These are phyloP conservation scores for Amphibalanus amphitrite DNA, from an alignment of 1,140 invertebrate species.

Conservation along the genomic window DNA sequence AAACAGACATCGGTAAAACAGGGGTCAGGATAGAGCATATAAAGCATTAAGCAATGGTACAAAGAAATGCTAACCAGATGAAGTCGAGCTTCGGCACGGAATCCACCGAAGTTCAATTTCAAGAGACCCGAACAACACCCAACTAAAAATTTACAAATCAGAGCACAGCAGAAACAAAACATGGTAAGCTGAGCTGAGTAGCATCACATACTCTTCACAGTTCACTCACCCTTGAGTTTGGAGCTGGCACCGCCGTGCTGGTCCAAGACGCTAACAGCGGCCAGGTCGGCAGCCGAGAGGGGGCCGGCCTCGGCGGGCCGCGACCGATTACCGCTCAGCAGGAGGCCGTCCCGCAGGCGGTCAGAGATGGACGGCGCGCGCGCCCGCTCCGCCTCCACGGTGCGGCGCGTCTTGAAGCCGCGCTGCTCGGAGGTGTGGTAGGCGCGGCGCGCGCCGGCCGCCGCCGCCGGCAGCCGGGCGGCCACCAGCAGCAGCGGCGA, in stretches of 20 bases:
- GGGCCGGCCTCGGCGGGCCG: neutral
- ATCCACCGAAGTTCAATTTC: neutral
- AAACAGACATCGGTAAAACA: neutral
- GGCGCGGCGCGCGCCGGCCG: neutral
- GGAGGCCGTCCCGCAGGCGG: slow-evolving; percentile 23
- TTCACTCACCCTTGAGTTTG: slow-evolving; percentile 21
- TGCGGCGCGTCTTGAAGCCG: slow-evolving; percentile 55
- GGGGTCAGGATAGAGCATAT: neutral
- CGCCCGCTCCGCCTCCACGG: slow-evolving; percentile 42
- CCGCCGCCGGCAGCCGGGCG: no score
- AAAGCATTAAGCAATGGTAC: slow-evolving; percentile 6
- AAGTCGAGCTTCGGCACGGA: neutral
- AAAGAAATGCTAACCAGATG: neutral
- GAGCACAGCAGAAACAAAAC: no score
- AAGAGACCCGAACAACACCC: no score
- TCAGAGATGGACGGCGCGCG: slow-evolving; percentile 39
- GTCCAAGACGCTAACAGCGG: neutral
- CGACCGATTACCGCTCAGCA: no score
- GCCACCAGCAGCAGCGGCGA: no score
- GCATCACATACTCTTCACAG: slow-evolving; percentile 16
- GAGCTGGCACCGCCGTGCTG: slow-evolving; percentile 18
- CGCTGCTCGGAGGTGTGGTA: slow-evolving; percentile 20
- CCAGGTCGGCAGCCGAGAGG: neutral
- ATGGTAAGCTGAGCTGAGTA: no score
- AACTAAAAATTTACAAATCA: no score